Evolutionary conservation across 2,888 invertebrate genomes (phyloP).

Genomic region (Aradus depressus): DNA sequence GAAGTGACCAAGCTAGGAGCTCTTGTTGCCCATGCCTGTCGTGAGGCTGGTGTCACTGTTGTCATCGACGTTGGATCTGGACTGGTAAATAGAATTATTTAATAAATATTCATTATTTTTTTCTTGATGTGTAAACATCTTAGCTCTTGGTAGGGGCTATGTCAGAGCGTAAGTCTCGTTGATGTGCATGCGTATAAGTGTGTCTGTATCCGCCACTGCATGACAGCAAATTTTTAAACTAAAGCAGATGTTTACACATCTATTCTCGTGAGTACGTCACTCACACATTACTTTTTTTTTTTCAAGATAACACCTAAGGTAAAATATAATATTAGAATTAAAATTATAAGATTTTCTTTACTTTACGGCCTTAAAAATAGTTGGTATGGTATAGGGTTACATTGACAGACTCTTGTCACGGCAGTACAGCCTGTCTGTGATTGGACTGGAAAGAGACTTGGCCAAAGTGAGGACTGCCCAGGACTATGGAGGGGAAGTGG

Average conservation of each 20-base stretch:
- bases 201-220: no score
- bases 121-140: no score
- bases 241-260: no score
- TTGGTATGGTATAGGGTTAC: conserved; percentile 10
- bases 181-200: no score
- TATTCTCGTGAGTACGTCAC: no score
- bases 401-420: conserved; percentile 5
- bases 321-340: not conserved
- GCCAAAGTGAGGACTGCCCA: conserved; percentile 2
- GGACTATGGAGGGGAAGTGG: not conserved
- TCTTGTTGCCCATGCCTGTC: not conserved
- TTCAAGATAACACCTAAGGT: not conserved
- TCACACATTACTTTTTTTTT: no score
- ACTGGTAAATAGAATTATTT: not conserved
- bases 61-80: conserved; percentile 15
- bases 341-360: no score
- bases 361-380: no score
- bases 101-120: not conserved
- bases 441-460: conserved; percentile 7
- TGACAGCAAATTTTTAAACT: no score
- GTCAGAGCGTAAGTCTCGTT: no score
- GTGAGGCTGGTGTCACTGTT: not conserved
- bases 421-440: not conserved
- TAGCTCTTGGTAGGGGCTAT: no score
- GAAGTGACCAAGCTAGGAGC: conserved; percentile 3